These are phyloP conservation scores for Teleiodes luculella DNA, from an alignment of 2,888 invertebrate species.

Conservation along the genomic window DNA sequence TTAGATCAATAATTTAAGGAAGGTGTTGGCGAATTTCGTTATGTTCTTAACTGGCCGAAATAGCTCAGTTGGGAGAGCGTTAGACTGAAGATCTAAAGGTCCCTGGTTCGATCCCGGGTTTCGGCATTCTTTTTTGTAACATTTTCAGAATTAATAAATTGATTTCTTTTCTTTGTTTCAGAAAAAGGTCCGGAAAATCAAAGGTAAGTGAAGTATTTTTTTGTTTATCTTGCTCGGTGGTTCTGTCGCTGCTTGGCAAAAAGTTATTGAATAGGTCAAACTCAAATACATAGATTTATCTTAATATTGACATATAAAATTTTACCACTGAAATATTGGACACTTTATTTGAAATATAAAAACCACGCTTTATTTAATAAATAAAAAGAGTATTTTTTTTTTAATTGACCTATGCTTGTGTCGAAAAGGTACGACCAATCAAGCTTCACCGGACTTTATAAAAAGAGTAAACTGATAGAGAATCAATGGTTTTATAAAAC, in stretches of 20 bases:
- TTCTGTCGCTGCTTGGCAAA: no score
- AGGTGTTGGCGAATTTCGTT: conserved; percentile 31
- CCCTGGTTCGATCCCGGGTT: conserved; percentile 85
- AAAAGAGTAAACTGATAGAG: no score
- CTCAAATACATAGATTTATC: not conserved
- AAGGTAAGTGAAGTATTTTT: conserved; percentile 29
- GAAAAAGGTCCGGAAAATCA: conserved; percentile 30
- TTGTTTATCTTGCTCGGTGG: not conserved
- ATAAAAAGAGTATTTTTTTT: no score
- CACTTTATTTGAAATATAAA: no score
- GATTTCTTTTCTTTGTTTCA: conserved; percentile 38
- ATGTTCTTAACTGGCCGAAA: conserved; percentile 59
- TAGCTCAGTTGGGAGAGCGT: conserved; percentile 84
- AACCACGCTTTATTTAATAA: no score
- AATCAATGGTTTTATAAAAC: no score
- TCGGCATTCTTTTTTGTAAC: conserved; percentile 71
- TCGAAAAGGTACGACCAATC: no score
- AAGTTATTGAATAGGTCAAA: not conserved
- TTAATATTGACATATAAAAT: no score
- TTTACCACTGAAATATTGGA: no score
- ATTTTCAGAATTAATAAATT: not conserved
- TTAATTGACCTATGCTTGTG: no score
- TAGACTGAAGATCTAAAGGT: conserved; percentile 85
- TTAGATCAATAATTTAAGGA: conserved; percentile 4
- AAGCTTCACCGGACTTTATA: no score